Conservation (phyloP, 2,888 invertebrate species). For the Leucophenga maculata region DNA sequence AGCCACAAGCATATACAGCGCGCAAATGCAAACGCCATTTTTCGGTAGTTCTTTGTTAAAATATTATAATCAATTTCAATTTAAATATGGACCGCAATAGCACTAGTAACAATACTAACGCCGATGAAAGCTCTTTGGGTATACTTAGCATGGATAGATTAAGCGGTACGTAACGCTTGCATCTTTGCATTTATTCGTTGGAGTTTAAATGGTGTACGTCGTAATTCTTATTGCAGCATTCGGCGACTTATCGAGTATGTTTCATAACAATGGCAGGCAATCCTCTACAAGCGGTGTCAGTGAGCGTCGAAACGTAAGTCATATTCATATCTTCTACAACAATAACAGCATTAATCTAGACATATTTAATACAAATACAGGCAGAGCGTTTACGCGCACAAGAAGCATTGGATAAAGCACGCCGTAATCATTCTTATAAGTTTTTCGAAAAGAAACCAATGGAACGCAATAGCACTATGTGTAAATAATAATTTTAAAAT, state of each 20-base stretch:
- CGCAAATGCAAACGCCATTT: slow-evolving; percentile 33
- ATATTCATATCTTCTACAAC: neutral
- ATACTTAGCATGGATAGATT: slow-evolving; percentile 62
- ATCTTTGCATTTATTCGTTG: neutral
- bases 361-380: slow-evolving; percentile 33
- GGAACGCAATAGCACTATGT: slow-evolving; percentile 24
- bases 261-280: slow-evolving; percentile 38
- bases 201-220: neutral
- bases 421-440: slow-evolving; percentile 37
- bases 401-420: slow-evolving; percentile 58
- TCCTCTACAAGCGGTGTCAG: slow-evolving; percentile 38
- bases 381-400: slow-evolving; percentile 61
- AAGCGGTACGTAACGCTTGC: slow-evolving; percentile 46
- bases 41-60: slow-evolving; percentile 21
- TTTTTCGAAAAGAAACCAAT: slow-evolving; percentile 26
- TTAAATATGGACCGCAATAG: neutral
- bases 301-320: slow-evolving; percentile 57
- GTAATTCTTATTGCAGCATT: slow-evolving; percentile 53
- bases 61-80: slow-evolving; percentile 29
- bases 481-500: slow-evolving; percentile 31
- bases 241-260: slow-evolving; percentile 58
- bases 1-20: too few relatives aligned
- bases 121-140: slow-evolving; percentile 56
- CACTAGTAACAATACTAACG: slow-evolving; percentile 28
- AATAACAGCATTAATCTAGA: neutral